These are phyloP conservation scores for Radopholus similis DNA, from an alignment of 1,140 invertebrate genomes.

Conservation along the genomic window DNA sequence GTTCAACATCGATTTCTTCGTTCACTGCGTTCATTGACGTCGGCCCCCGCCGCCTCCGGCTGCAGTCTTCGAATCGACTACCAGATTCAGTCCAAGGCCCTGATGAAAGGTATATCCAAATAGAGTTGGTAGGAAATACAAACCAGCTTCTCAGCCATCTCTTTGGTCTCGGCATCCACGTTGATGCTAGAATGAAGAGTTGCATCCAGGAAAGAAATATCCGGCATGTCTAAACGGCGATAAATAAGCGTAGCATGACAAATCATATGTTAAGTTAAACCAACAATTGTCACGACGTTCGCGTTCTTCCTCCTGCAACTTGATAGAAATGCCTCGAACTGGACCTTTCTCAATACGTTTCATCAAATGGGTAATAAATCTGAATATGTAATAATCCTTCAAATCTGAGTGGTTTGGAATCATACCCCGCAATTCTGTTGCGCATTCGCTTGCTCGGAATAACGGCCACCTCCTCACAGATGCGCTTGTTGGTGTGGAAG, in stretches of 20 bases:
- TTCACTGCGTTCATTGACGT: no score
- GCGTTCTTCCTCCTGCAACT: constrained; percentile 96
- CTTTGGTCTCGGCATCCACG: constrained; percentile 32
- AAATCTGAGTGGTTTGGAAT: no score
- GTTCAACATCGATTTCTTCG: no score
- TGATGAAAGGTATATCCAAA: no score
- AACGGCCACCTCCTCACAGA: constrained; percentile 98
- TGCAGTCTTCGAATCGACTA: no score
- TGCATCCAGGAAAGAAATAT: constrained; percentile 73
- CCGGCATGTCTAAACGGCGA: no score
- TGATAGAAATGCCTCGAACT: constrained; percentile 96
- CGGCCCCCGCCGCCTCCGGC: no score
- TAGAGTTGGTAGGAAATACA: background rate
- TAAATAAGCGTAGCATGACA: no score
- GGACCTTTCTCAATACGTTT: constrained; percentile 90
- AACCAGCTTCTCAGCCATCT: constrained; percentile 28
- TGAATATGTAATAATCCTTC: no score
- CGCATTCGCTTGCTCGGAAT: constrained; percentile 93
- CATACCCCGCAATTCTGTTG: constrained; percentile 96
- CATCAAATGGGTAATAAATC: constrained; percentile 98
- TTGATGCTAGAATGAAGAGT: constrained; percentile 66
- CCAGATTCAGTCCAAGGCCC: constrained; percentile 1
- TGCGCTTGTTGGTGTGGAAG: constrained; percentile 98
- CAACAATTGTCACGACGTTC: constrained; percentile 98
- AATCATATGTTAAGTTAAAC: no score